Evolutionary conservation across 2,888 invertebrate genomes (phyloP), one percentile per base, ranked within the genome.

Genomic region (Agrotis segetum): DNA sequence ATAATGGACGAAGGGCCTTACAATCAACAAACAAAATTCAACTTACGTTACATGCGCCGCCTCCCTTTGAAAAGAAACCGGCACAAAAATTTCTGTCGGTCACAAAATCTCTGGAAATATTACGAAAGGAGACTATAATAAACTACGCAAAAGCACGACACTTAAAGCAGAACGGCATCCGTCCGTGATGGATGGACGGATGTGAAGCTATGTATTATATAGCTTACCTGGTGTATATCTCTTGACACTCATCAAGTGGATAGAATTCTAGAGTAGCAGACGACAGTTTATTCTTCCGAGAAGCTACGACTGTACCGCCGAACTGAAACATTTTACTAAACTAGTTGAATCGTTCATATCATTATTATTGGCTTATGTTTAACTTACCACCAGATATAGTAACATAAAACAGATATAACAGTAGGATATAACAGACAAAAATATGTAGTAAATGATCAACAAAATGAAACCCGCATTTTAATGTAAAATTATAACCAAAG

Each of bases 1-100:
- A n/a, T n/a, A n/a, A n/a, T n/a, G n/a, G n/a, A n/a, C n/a, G n/a
- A n/a, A n/a, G n/a, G n/a, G n/a, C n/a, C n/a, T 24, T 24, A 7
- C 24, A 24, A 17, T 24, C 16, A 53, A 53, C 21, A 34, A 17
- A 14, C 2, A 14, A 14, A 53, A 2, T n/a, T 44, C 19, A 24
- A 87, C 93, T 86, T 84, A 95, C 95, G 76, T 94, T 94, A 68
- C 95, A 95, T 16, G 95, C 94, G 5, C 95, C 95, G 0, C 90
- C 88, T 2, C 95, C 94, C 79, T 89, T 92, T 0, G 93, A 91
- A 17, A 92, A 84, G 82, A 93, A 94, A 14, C 95, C 95, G 24
- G 92, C 95, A 61, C 95, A 95, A 70, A 95, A 95, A 67, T 95
- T 84, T 9, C 84, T 91, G 0, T 72, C 77, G 0, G 91, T 91